Evolutionary conservation across 37 sponge, comb jelly and placozoan species (phyloP).

Genomic region (Mnemiopsis leidyi): DNA sequence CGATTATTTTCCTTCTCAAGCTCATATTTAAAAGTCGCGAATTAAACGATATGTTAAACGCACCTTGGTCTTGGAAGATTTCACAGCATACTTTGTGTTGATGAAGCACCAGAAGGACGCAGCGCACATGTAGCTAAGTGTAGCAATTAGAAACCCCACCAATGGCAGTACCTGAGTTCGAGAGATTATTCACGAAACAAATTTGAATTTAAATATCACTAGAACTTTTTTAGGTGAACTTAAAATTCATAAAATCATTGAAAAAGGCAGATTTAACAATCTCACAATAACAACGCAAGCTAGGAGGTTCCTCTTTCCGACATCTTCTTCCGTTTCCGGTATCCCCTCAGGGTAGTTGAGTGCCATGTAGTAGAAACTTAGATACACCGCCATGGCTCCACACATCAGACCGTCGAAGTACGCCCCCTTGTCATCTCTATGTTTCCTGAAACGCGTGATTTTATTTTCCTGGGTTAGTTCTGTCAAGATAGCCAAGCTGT

Average conservation of each 20-base stretch:
- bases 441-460: neutral
- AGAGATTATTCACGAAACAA: too few species aligned
- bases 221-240: too few species aligned
- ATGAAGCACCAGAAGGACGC: neutral
- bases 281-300: neutral
- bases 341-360: neutral
- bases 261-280: too few species aligned
- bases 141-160: neutral
- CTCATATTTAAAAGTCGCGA: too few species aligned
- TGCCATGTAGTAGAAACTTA: neutral
- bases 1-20: too few species aligned
- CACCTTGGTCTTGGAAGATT: too few species aligned
- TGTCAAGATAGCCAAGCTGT: too few species aligned
- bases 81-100: neutral
- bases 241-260: too few species aligned
- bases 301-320: neutral
- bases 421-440: neutral
- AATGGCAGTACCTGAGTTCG: neutral
- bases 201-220: too few species aligned
- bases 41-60: too few species aligned
- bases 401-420: conserved; percentile 7
- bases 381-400: neutral
- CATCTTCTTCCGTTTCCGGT: neutral
- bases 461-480: too few species aligned
- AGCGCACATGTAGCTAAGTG: neutral